These are phyloP conservation scores for Lasioglossum pauxillum DNA, from an alignment of 2,888 invertebrate genomes.

Conservation along the genomic window DNA sequence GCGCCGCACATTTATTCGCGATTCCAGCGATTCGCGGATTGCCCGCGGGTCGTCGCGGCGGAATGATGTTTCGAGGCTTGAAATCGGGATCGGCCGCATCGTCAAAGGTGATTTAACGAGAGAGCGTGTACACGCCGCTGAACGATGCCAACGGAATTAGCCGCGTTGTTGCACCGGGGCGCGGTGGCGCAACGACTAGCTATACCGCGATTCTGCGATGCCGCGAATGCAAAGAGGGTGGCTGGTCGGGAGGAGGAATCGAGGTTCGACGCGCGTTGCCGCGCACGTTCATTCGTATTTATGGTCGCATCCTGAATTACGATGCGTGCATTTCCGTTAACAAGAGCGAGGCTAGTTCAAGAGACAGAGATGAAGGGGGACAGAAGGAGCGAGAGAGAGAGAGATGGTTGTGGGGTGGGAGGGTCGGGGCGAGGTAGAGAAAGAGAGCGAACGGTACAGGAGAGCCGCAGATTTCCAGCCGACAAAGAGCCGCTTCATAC, in stretches of 20 bases:
- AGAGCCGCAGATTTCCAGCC: slow-evolving; percentile 48
- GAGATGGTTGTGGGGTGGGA: neutral
- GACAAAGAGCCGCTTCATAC: slow-evolving; percentile 66
- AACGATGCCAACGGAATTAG: slow-evolving; percentile 21
- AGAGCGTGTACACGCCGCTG: slow-evolving; percentile 9
- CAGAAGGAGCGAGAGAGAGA: neutral
- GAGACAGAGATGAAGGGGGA: slow-evolving; percentile 21
- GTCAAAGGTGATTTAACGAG: slow-evolving; percentile 42
- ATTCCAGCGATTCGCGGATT: neutral
- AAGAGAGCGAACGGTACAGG: slow-evolving; percentile 1
- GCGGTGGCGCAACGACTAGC: neutral
- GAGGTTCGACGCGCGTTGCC: slow-evolving; percentile 13
- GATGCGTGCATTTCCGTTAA: slow-evolving; percentile 66
- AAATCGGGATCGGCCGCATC: slow-evolving; percentile 3
- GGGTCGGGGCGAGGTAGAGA: neutral
- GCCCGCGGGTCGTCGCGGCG: neutral
- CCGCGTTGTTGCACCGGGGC: slow-evolving; percentile 3
- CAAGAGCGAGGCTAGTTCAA: slow-evolving; percentile 43
- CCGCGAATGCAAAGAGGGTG: slow-evolving; percentile 14
- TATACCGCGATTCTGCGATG: neutral
- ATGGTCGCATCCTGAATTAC: slow-evolving; percentile 65
- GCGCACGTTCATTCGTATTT: slow-evolving; percentile 53
- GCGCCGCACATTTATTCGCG: neutral
- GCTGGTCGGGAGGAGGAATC: neutral
- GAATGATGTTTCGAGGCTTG: neutral